Base-by-base conservation (phyloP, 1,140 invertebrate genomes). In the Ctenoplectra terminalis region DNA sequence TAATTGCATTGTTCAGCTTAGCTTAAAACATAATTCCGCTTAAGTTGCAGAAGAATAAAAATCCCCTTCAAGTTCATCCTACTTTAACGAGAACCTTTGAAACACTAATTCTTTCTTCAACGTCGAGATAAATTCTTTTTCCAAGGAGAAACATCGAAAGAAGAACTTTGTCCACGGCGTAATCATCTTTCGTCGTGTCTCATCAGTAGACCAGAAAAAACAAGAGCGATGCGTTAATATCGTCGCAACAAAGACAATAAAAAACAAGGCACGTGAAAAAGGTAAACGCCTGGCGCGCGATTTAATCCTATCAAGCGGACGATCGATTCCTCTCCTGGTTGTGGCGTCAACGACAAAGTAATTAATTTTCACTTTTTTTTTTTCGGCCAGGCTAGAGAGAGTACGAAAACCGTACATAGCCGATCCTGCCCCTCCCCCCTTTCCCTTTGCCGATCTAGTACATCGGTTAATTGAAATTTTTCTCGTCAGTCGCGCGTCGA, bases 381-480 rank as follows among this genome's bases (percentile, higher is more conserved):
- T 69, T 87, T 74, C 56, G 71, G 54, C 54, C 48, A 73, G 17
- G 23, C 70, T 37, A 50, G 61, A 63, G 60, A 64, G 66, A 79
- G 64, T 74, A 75, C 86, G 82, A 84, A 60, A 74, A 83, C 71
- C 54, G 64, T 61, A 85, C 75, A 82, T 85, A 69, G 73, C 72
- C 73, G 83, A 64, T 60, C 43, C 72, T 71, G 78, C 52, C 37
- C 9, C 52, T 54, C 64, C 23, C 31, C 46, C 37, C 50, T 2
- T 26, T 54, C 37, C 40, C 46, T 40, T 40, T 75, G 71, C 46
- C 84, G 76, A 86, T 82, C 74, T 60, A 61, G 80, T 73, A 85
- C 86, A 87, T 87, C 85, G 85, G 85, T 91, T 90, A 90, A 91
- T 92, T 91, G 89, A 89, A 91, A 91, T 88, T 90, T 91, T 91